phyloP scores from a whole-genome alignment of 2,113 vertebrate genomes.

The Elgaria multicarinata region DNA sequence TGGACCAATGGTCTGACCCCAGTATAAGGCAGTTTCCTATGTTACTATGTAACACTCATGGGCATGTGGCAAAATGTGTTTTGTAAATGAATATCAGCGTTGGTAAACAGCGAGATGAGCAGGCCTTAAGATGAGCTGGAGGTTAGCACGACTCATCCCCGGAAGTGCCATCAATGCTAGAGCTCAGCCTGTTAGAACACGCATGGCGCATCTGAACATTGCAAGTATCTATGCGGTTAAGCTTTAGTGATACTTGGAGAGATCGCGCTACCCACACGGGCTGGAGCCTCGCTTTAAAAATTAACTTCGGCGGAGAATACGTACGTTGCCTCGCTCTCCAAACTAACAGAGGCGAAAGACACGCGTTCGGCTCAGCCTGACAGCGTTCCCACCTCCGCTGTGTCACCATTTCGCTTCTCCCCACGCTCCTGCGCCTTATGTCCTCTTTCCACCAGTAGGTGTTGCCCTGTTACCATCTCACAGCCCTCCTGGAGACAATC shows the following conservation, averaged over 20 bases:
- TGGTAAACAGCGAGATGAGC: background rate
- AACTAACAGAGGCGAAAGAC: background rate
- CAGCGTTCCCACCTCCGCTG: background rate
- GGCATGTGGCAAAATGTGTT: background rate
- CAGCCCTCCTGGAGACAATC: background rate
- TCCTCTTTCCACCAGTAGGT: conserved; percentile 11
- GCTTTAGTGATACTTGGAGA: background rate
- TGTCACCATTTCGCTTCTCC: conserved; percentile 11
- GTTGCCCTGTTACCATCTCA: background rate
- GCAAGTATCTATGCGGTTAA: background rate
- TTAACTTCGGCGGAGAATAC: background rate
- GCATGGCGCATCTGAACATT: background rate
- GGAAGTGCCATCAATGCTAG: background rate
- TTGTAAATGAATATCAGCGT: background rate
- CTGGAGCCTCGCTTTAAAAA: background rate
- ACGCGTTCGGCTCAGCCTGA: background rate
- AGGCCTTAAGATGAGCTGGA: background rate
- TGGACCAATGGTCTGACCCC: no score
- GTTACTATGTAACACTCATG: no score
- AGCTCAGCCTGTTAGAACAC: background rate
- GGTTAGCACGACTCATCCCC: background rate
- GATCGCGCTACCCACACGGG: no score
- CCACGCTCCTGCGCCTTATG: no score
- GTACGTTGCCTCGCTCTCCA: background rate
- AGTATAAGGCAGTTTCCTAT: no score